Base-by-base conservation (phyloP, 2,888 invertebrate genomes). In the Emmelina monodactyla region DNA sequence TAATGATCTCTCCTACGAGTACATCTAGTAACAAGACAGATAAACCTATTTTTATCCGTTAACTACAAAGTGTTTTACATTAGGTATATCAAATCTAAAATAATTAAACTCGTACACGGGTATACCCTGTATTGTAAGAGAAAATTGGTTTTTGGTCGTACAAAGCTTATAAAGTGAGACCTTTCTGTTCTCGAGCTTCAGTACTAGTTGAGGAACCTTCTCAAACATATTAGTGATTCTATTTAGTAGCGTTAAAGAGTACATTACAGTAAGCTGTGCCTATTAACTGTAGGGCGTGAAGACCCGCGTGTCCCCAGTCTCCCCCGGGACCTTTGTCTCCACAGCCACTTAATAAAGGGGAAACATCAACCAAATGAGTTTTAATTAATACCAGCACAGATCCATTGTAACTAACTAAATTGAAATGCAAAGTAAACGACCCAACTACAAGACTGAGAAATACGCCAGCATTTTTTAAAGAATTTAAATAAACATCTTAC, bases 401-500 rank as follows among this genome's bases (percentile, higher is more conserved):
- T 46, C 45, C 45, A 55, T 60, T 66, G 66, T 64, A 54, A 14
- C 46, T 45, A 44, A 43, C 38, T 39, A 47, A 60, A 62, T 58
- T 62, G 53, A 57, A 64, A 56, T 55, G 45, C 22, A 38, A 41
- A 41, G 5, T 31, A 2, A 32, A 38, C 37, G 37, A 46, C 44
- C 39, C 47, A 49, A 46, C 39, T 66, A 61, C 58, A 47, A 53
- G 58, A 50, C 53, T 51, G 51, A 44, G 50, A 43, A 43, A 56
- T 48, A 44, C 45, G 44, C 58, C 39, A 58, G 62, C 63, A 60
- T 66, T 62, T 63, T 58, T 65, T 61, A 52, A 61, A 60, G 66
- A 71, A 76, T 76, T 78, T 73, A 70, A 78, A 78, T 76, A 76
- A 71, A 71, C n/a, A n/a, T 70, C 66, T 60, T 53, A 58, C 57